Evolutionary conservation across 2,888 invertebrate species (phyloP), one percentile per base, ranked within the genome.

Genomic region (Palloptera scutellata): DNA sequence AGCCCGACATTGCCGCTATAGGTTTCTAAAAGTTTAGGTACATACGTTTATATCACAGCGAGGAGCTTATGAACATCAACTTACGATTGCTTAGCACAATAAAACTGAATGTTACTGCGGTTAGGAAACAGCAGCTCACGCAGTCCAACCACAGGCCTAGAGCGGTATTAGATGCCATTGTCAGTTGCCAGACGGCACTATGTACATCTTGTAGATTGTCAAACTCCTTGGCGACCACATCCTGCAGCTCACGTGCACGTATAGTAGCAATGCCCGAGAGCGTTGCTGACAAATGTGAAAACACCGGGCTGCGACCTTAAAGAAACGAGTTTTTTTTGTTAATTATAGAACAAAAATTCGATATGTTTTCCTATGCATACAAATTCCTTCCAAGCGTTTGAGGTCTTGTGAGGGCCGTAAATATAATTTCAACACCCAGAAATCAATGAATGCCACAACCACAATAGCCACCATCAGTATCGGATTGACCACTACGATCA

Each of bases 271-370:
- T 88, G 1, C 97, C 97, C 70, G 92, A 89, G 9, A 97, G 86
- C 0, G 95, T 91, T 0, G 95, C 92, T n/a, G 92, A 91, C 73
- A 97, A 89, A 81, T 97, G 95, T 0, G 95, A 93, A 83, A 96
- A 96, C 0, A 97, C 93, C 0, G 97, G 97, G 84, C 96, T 95
- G 70, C 93, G 89, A 67, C 91, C 93, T 80, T 86, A 63, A 58
- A 53, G 1, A 15, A 30, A 52, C 17, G 11, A 59, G 12, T 8
- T 19, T 30, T 17, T 6, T 11, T 19, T 30, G 40, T 6, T 11
- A 41, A n/a, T 42, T 19, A 55, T 15, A 61, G 48, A 13, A 12
- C 15, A 48, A 20, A 43, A 67, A 9, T 40, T 30, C 9, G 5
- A 40, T 13, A 13, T 48, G 3, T 40, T 53, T 11, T 55, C 1